Evolutionary conservation across 2,113 vertebrate genomes (phyloP), one percentile per base, ranked within the genome.

Genomic region (Pan troglodytes): DNA sequence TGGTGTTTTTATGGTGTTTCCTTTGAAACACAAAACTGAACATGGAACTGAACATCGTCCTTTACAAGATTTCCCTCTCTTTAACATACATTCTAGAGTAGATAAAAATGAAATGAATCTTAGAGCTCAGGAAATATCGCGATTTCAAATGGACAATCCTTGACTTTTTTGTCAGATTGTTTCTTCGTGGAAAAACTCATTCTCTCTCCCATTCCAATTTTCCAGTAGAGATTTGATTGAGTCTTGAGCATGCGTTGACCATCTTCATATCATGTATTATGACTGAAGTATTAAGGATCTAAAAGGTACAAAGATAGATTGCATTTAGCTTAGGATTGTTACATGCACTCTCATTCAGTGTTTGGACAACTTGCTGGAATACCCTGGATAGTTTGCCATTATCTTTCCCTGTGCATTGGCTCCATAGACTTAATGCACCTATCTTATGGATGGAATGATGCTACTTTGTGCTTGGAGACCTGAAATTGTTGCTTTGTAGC

Each of bases 71-170:
- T 93, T 68, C 20, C 25, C 40, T 94, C 30, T 82, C 81, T 94
- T 89, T 79, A 43, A 87, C 40, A 76, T 43, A 90, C 50, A 45
- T 97, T 73, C 73, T 89, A 76, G 20, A 75, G 59, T 88, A 67
- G 9, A 87, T 83, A 89, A 96, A 96, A 95, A 97, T 67, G n/a
- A 96, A 95, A 93, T 88, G 55, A 72, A 84, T 96, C 86, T 89
- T 75, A 94, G 73, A 87, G 18, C 61, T 93, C 13, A 8, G 61
- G 84, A 95, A 87, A 90, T 90, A 80, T 90, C 55, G 95, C 87
- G 48, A 84, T 88, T 95, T 97, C 81, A 95, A 95, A 88, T 61
- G 50, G 23, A 22, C 35, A 89, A 23, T 92, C 64, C 68, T 89
- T 96, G 87, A 91, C 59, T 90, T 95, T 61, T 25, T 68, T 93